These are phyloP conservation scores for Gymnarchus niloticus DNA, from an alignment of 2,113 vertebrate species.

Conservation along the genomic window DNA sequence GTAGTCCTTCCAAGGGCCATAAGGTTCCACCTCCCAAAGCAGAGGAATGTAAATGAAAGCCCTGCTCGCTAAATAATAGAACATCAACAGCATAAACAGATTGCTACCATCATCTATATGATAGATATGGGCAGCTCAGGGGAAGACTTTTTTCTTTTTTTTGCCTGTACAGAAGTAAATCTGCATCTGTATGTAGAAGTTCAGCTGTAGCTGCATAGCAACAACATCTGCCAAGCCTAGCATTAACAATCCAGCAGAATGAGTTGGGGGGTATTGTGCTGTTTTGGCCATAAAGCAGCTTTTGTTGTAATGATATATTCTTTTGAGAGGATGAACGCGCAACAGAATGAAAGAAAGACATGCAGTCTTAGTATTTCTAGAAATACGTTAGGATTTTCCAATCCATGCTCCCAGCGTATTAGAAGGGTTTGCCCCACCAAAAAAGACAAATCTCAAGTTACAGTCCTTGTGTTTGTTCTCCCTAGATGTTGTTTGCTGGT, in stretches of 20 bases:
- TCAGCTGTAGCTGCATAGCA: background rate
- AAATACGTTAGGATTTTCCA: background rate
- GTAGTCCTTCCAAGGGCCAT: too few species aligned
- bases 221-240: background rate
- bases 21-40: too few species aligned
- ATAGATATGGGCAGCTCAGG: too few species aligned
- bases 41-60: too few species aligned
- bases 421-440: background rate
- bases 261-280: background rate
- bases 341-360: background rate
- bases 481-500: background rate
- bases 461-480: background rate
- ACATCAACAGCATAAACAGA: too few species aligned
- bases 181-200: background rate
- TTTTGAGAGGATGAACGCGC: background rate
- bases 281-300: background rate
- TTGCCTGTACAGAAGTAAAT: background rate
- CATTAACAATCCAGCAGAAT: background rate
- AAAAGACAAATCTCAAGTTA: conserved; percentile 10
- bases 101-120: too few species aligned
- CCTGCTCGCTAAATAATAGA: too few species aligned
- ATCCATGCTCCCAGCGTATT: background rate
- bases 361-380: too few species aligned
- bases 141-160: too few species aligned
- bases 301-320: too few species aligned